A percentile compares a stretch with the other conserved stretches of the same genome.
These are phyloP conservation scores for Sorex fumeus DNA, from an alignment of 2,113 vertebrate genomes.

Conservation along the genomic window DNA sequence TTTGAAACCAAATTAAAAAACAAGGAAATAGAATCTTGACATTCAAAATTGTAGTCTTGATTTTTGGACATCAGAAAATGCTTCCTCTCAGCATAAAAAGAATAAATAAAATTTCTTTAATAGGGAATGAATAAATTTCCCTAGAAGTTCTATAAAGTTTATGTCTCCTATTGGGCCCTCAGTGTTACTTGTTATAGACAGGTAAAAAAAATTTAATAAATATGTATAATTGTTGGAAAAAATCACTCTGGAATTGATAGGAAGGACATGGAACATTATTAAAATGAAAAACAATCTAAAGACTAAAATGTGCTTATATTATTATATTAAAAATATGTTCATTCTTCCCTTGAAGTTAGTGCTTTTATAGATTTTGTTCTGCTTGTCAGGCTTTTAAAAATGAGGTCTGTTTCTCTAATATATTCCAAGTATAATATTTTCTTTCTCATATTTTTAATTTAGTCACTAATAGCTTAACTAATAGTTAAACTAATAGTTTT, in stretches of 20 bases:
- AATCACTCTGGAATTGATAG: background rate
- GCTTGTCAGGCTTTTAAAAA: background rate
- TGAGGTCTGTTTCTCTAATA: background rate
- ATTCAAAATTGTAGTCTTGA: background rate
- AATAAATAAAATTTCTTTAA: constrained; percentile 33
- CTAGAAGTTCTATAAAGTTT: background rate
- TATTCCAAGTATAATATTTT: background rate
- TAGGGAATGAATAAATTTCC: background rate
- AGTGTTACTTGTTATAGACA: background rate
- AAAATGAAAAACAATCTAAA: background rate
- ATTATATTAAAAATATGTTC: background rate
- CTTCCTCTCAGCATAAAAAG: background rate
- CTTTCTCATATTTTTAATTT: constrained; percentile 16
- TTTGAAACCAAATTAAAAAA: background rate
- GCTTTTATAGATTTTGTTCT: background rate
- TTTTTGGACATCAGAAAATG: constrained; percentile 39
- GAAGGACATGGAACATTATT: background rate
- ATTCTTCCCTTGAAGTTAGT: background rate
- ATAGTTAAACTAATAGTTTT: too few species aligned
- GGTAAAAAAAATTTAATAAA: background rate
- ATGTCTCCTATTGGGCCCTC: background rate
- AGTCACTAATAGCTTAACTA: background rate
- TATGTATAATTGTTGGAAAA: background rate
- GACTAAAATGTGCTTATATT: background rate
- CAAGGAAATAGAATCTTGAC: background rate